These are phyloP conservation scores for Urosaurus nigricauda DNA, from an alignment of 2,797 vertebrate genomes.

Conservation along the genomic window DNA sequence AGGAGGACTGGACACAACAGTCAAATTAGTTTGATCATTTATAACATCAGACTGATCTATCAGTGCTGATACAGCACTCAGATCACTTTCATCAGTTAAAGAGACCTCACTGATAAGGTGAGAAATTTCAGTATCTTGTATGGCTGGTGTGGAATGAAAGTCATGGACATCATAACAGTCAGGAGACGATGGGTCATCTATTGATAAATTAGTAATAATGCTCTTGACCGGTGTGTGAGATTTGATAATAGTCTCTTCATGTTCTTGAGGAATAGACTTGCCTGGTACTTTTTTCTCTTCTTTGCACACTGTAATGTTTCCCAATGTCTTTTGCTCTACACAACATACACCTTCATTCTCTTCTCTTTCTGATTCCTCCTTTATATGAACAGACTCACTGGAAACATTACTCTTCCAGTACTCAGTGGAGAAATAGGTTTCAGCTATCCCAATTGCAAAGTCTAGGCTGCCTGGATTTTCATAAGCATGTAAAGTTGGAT, in stretches of 20 bases:
- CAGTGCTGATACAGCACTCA: slow-evolving; percentile 88
- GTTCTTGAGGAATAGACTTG: slow-evolving; percentile 53
- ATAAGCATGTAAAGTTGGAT: slow-evolving; percentile 32
- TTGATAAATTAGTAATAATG: slow-evolving; percentile 64
- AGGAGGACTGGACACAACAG: slow-evolving; percentile 54
- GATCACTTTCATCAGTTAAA: slow-evolving; percentile 83
- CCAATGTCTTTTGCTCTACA: slow-evolving; percentile 34
- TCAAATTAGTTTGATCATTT: slow-evolving; percentile 72
- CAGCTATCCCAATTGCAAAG: slow-evolving; percentile 46
- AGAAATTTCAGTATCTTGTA: slow-evolving; percentile 90
- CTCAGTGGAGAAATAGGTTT: slow-evolving; percentile 41
- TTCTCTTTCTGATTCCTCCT: slow-evolving; percentile 31
- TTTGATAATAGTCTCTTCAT: slow-evolving; percentile 47
- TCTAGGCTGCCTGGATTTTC: slow-evolving; percentile 52
- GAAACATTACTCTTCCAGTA: slow-evolving; percentile 55
- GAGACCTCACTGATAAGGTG: slow-evolving; percentile 91
- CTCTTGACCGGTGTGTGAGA: neutral
- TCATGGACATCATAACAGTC: slow-evolving; percentile 63
- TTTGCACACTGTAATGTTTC: neutral
- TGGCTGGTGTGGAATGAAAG: slow-evolving; percentile 75
- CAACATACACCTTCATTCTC: neutral
- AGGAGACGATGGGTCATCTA: slow-evolving; percentile 67
- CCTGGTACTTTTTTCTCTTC: slow-evolving; percentile 30
- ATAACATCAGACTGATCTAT: slow-evolving; percentile 87
- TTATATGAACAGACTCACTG: slow-evolving; percentile 36